phyloP scores from a whole-genome alignment of 2,797 vertebrate species.

The Cynopterus sphinx region DNA sequence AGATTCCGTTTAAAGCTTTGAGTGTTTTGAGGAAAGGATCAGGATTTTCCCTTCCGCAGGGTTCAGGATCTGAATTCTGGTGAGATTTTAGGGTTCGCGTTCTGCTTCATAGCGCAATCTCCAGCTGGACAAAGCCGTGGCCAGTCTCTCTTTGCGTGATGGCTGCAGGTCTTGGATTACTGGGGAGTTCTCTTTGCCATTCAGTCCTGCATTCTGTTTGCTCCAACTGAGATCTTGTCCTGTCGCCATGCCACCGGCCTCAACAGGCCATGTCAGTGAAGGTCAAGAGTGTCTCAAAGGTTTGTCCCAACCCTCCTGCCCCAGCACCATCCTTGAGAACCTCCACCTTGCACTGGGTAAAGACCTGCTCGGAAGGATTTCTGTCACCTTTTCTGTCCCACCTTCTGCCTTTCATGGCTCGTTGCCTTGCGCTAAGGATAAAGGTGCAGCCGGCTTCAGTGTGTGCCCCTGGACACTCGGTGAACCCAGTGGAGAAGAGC shows the following conservation, averaged over 20 bases:
- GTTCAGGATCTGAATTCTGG: neutral
- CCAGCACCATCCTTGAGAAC: neutral
- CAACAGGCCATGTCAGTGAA: neutral
- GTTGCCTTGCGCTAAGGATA: neutral
- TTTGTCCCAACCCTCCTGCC: neutral
- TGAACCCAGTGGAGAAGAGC: neutral
- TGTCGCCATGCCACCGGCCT: neutral
- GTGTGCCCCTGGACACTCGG: neutral
- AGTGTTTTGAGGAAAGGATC: neutral
- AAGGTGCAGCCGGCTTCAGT: neutral
- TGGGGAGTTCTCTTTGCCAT: neutral
- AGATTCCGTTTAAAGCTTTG: neutral
- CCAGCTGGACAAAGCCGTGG: neutral
- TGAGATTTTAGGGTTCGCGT: neutral
- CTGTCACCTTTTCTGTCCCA: neutral
- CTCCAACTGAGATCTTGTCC: neutral
- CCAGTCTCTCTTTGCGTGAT: neutral
- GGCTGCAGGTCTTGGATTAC: neutral
- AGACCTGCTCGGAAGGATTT: neutral
- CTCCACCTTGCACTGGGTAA: neutral
- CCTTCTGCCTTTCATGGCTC: neutral
- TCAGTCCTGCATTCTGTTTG: neutral
- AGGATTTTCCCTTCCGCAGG: neutral
- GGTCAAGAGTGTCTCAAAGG: neutral
- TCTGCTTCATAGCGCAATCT: neutral